These are phyloP conservation scores for Smutsia gigantea DNA, from an alignment of 2,797 vertebrate species.

Conservation along the genomic window DNA sequence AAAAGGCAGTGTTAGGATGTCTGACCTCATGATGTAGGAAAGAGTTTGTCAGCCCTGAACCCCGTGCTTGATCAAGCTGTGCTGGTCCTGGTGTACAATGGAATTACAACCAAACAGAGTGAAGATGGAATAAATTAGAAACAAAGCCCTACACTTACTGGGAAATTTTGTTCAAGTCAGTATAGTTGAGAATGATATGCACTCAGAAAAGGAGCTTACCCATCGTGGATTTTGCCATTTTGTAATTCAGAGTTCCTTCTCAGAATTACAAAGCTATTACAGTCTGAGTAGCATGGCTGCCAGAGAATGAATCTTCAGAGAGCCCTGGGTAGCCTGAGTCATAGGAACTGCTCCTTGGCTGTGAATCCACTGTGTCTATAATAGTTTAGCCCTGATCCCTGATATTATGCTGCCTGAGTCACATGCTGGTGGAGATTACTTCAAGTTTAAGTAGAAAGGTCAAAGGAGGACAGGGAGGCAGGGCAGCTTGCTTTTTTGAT, in stretches of 20 bases:
- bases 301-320: constrained; percentile 59
- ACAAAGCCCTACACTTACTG: constrained; percentile 5
- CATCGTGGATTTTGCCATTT: background rate
- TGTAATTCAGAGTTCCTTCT: constrained; percentile 57
- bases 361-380: constrained; percentile 58
- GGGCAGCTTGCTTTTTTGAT: background rate
- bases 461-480: constrained; percentile 53
- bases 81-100: background rate
- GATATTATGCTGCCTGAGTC: constrained; percentile 61
- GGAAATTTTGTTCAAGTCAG: background rate
- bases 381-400: constrained; percentile 68
- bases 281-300: background rate
- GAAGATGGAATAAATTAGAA: constrained; percentile 29
- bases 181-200: background rate
- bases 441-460: constrained; percentile 63
- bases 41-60: background rate
- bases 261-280: constrained; percentile 5
- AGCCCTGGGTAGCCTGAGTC: background rate
- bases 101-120: background rate
- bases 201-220: constrained; percentile 57
- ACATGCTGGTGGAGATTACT: constrained; percentile 66
- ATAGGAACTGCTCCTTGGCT: constrained; percentile 55
- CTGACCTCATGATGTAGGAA: background rate
- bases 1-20: background rate
- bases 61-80: background rate